Conservation (phyloP, 2,888 invertebrate species). For the Lissocephala sabroskyi region DNA sequence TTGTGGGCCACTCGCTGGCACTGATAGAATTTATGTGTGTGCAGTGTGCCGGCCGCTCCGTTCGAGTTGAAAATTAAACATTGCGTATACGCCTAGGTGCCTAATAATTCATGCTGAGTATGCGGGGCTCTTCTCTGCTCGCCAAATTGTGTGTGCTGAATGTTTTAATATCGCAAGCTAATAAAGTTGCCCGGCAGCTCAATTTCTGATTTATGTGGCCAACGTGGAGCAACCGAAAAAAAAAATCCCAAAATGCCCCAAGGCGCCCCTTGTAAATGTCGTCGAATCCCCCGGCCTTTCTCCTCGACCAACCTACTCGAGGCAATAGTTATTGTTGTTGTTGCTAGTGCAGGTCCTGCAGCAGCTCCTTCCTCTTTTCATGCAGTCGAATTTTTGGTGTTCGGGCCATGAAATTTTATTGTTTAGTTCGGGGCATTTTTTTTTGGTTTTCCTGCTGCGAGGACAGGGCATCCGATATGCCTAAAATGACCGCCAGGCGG, state of each 20-base stretch:
- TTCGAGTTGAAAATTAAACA: constrained; percentile 63
- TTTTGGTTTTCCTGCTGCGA: neutral
- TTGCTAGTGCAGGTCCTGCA: constrained; percentile 7
- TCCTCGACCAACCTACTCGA: too few species aligned
- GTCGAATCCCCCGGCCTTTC: too few species aligned
- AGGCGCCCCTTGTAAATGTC: constrained; percentile 23
- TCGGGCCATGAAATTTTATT: constrained; percentile 43
- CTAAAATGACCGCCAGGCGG: constrained; percentile 47
- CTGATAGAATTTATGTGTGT: constrained; percentile 58
- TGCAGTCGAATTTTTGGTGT: too few species aligned
- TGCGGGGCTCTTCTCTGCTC: too few species aligned
- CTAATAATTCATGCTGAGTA: constrained; percentile 57
- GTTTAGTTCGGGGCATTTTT: constrained; percentile 32
- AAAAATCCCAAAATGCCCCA: constrained; percentile 3
- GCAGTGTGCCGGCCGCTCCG: constrained; percentile 24
- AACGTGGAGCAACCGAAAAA: constrained; percentile 12
- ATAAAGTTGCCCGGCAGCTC: constrained; percentile 44
- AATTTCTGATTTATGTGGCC: constrained; percentile 51
- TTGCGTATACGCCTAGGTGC: constrained; percentile 66
- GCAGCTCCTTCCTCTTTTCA: constrained; percentile 9
- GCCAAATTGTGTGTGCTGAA: constrained; percentile 61
- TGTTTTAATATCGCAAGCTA: constrained; percentile 59
- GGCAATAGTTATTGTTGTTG: constrained; percentile 15
- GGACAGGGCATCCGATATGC: constrained; percentile 34
- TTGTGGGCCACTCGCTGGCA: constrained; percentile 40